These are phyloP conservation scores for Grapholita molesta DNA, from an alignment of 1,140 invertebrate genomes.

Conservation along the genomic window DNA sequence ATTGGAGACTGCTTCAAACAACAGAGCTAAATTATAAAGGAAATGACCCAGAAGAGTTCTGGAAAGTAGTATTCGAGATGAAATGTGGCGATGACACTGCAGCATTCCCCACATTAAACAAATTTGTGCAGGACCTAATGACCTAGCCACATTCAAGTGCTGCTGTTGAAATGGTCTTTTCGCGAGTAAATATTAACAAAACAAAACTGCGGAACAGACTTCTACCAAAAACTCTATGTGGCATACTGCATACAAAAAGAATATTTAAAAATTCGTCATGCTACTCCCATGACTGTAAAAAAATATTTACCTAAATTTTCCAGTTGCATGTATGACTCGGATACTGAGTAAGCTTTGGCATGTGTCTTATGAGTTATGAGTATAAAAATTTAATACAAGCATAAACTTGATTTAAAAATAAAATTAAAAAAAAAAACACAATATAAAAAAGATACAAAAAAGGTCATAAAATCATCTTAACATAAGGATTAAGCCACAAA, in stretches of 20 bases:
- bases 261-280: background rate
- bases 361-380: no score
- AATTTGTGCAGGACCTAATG: background rate
- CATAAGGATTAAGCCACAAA: no score
- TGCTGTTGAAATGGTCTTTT: conserved; percentile 26
- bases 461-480: no score
- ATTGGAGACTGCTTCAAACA: background rate
- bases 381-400: no score
- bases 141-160: conserved; percentile 25
- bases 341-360: no score
- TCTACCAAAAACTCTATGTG: background rate
- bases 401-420: no score
- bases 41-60: background rate
- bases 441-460: no score
- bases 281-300: background rate
- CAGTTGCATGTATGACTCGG: background rate
- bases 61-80: background rate
- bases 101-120: background rate
- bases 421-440: no score
- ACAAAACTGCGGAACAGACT: conserved; percentile 20
- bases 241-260: conserved; percentile 14
- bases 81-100: background rate
- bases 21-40: background rate
- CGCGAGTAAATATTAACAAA: conserved; percentile 27
- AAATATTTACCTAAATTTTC: background rate